Percentiles rank a stretch among this genome's conserved stretches.
phyloP scores from a whole-genome alignment of 1,140 invertebrate species.

The Tetranychus cinnabarinus region DNA sequence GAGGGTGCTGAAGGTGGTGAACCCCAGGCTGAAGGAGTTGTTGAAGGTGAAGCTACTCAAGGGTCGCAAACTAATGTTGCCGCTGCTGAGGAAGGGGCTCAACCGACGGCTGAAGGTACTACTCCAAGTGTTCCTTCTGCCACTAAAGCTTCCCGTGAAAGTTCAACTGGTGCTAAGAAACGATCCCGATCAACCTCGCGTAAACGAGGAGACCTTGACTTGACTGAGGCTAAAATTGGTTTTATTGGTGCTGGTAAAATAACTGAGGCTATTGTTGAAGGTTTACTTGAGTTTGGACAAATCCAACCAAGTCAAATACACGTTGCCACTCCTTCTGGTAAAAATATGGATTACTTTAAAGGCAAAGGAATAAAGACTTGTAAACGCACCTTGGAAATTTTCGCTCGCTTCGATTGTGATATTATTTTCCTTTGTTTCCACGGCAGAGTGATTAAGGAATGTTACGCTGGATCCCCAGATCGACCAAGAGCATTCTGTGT shows the following conservation, averaged over 20 bases:
- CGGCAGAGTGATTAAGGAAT: conserved; percentile 6
- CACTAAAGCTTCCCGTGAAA: neutral
- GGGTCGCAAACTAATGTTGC: neutral
- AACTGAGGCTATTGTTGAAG: conserved; percentile 6
- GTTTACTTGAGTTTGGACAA: conserved; percentile 4
- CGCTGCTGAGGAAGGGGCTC: neutral
- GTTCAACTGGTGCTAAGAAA: neutral
- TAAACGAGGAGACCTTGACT: neutral
- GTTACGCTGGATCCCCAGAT: conserved; percentile 7
- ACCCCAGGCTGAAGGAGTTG: neutral
- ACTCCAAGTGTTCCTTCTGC: no score
- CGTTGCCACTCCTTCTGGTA: conserved; percentile 5
- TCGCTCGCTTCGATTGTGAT: conserved; percentile 8
- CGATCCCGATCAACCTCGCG: neutral
- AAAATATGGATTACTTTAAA: conserved; percentile 7
- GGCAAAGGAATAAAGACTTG: neutral
- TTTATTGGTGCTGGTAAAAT: conserved; percentile 11
- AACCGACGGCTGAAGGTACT: neutral
- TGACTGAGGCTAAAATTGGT: conserved; percentile 6
- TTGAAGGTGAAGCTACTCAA: neutral
- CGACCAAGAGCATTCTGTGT: conserved; percentile 3
- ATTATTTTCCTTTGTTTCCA: conserved; percentile 10
- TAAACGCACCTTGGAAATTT: conserved; percentile 9
- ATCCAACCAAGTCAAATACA: conserved; percentile 4
- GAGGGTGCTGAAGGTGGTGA: neutral